Evolutionary conservation across 1,140 invertebrate species (phyloP).

Genomic region (Mycetomoellerius zeteki): DNA sequence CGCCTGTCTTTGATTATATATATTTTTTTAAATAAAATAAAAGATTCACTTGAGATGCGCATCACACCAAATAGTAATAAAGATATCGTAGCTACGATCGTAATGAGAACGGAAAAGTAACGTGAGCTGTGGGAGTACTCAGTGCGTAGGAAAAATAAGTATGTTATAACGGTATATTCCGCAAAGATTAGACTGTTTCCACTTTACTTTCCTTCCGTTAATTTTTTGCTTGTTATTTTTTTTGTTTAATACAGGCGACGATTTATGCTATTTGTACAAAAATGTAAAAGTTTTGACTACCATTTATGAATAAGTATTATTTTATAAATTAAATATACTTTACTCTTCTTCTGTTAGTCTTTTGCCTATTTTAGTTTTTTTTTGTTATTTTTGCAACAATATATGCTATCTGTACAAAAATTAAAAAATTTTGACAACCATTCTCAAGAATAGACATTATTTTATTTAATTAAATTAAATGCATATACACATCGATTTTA

Average conservation of each 20-base stretch:
- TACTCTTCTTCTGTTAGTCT: neutral
- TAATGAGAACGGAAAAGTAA: conserved; percentile 38
- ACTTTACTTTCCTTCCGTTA: neutral
- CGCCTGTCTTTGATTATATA: too few species aligned
- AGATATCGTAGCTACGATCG: conserved; percentile 2
- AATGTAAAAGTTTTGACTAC: neutral
- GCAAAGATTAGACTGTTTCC: neutral
- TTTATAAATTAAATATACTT: neutral
- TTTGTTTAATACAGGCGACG: neutral
- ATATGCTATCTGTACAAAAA: neutral
- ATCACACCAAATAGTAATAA: neutral
- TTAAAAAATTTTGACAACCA: neutral
- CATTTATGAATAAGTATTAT: neutral
- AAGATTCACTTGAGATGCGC: neutral
- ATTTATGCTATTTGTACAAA: neutral
- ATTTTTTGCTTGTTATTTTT: neutral
- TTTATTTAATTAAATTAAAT: neutral
- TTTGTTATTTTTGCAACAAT: neutral
- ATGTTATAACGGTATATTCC: conserved; percentile 44
- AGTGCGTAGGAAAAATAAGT: conserved; percentile 22
- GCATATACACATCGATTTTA: neutral
- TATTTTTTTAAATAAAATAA: neutral
- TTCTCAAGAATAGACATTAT: neutral
- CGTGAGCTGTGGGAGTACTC: neutral
- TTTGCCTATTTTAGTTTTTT: neutral